Percentiles rank a stretch among this genome's conserved stretches.
These are phyloP conservation scores for Rhabdomys dilectus DNA, from an alignment of 2,113 vertebrate genomes.

Conservation along the genomic window DNA sequence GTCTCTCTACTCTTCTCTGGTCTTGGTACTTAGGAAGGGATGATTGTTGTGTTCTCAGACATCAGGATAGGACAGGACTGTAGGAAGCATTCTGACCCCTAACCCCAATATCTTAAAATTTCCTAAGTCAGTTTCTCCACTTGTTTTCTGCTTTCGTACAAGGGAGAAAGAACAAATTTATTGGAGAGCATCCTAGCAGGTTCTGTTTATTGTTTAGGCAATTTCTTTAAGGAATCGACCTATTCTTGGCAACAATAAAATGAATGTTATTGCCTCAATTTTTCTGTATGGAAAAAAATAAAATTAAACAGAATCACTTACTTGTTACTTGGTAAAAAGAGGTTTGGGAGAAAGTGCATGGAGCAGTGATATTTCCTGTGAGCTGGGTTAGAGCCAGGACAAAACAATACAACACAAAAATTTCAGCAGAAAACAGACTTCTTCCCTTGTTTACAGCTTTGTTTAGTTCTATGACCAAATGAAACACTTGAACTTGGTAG, in stretches of 20 bases:
- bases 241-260: conserved; percentile 41
- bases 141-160: not conserved
- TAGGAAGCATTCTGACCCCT: not conserved
- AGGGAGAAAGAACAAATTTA: not conserved
- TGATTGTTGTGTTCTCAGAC: not conserved
- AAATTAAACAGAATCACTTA: not conserved
- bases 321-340: not conserved
- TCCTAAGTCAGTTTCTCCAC: not conserved
- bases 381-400: not conserved
- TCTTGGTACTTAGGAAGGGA: not conserved
- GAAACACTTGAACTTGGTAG: not conserved
- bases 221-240: not conserved
- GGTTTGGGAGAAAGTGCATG: not conserved
- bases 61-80: not conserved
- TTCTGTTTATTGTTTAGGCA: not conserved
- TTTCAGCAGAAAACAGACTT: not conserved
- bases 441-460: not conserved
- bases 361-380: not conserved
- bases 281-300: conserved; percentile 14
- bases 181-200: not conserved
- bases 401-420: not conserved
- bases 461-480: not conserved
- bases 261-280: not conserved
- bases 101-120: not conserved
- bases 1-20: not conserved